Conservation (phyloP, 2,797 vertebrate species). For the Falco rusticolus region DNA sequence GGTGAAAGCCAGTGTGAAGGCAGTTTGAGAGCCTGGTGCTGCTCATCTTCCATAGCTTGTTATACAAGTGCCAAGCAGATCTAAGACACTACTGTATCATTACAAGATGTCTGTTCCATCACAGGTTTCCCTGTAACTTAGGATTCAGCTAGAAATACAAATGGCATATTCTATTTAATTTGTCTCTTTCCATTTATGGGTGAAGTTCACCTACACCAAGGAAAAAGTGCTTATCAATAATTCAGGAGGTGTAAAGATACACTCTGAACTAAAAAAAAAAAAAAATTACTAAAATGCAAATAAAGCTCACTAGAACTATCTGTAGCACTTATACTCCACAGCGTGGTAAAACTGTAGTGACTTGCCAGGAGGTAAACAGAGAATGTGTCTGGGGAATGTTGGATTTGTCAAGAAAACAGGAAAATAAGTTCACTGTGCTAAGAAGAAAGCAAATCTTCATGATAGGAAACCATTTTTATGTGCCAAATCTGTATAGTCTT, state of each 20-base stretch:
- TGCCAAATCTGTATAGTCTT: neutral
- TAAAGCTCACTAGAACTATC: neutral
- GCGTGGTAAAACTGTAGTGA: neutral
- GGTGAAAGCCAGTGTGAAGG: neutral
- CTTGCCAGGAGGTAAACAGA: slow-evolving; percentile 1
- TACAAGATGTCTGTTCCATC: neutral
- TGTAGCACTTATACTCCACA: neutral
- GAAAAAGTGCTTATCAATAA: neutral
- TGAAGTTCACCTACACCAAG: neutral
- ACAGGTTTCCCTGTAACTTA: neutral
- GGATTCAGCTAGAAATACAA: neutral
- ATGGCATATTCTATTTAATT: neutral
- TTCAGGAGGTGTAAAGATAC: slow-evolving; percentile 6
- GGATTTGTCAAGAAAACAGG: neutral
- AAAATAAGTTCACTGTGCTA: slow-evolving; percentile 4
- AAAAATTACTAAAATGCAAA: neutral
- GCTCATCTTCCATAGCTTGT: neutral
- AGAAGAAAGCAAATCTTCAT: neutral
- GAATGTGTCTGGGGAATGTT: neutral
- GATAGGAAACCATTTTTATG: neutral
- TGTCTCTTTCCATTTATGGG: neutral
- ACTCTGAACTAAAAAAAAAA: neutral
- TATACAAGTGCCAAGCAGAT: neutral
- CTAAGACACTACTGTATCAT: neutral
- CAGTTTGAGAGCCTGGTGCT: neutral